Conservation (phyloP, 2,888 invertebrate genomes). For the Euclidia mi region DNA sequence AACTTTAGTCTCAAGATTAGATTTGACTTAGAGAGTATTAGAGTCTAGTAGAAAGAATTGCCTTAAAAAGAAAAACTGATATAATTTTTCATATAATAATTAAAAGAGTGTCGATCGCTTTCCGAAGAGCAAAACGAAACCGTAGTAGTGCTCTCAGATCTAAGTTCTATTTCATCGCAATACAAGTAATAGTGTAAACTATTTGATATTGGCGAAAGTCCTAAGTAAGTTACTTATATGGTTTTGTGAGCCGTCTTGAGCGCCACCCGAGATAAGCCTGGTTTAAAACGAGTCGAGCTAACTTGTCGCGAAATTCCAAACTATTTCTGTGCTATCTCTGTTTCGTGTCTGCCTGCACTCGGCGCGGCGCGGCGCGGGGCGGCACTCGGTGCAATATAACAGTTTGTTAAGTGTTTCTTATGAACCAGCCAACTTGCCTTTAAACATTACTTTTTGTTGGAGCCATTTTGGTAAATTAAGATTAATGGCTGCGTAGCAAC, state of each 20-base stretch:
- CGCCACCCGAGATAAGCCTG: constrained; percentile 64
- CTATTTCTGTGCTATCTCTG: constrained; percentile 55
- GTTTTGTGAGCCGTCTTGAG: constrained; percentile 49
- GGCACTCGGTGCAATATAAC: constrained; percentile 30
- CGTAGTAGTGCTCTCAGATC: neutral
- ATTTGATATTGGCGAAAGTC: constrained; percentile 41
- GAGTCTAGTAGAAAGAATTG: no score
- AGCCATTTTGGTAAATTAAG: constrained; percentile 15
- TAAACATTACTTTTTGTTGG: constrained; percentile 20
- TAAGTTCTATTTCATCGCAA: neutral
- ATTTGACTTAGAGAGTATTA: no score
- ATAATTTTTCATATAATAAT: no score
- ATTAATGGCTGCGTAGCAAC: constrained; percentile 23
- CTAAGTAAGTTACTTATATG: constrained; percentile 45
- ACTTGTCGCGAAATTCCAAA: constrained; percentile 63
- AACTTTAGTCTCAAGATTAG: no score
- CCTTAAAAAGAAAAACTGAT: no score
- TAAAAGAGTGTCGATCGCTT: no score
- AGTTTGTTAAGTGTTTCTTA: constrained; percentile 34
- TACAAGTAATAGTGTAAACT: constrained; percentile 15
- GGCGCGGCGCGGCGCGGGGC: constrained; percentile 9
- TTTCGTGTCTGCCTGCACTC: constrained; percentile 51
- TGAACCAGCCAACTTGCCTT: constrained; percentile 20
- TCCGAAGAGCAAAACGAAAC: no score
- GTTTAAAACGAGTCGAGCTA: constrained; percentile 55